phyloP scores from a whole-genome alignment of 2,888 invertebrate species.

The Tenthredo scrophulariae region DNA sequence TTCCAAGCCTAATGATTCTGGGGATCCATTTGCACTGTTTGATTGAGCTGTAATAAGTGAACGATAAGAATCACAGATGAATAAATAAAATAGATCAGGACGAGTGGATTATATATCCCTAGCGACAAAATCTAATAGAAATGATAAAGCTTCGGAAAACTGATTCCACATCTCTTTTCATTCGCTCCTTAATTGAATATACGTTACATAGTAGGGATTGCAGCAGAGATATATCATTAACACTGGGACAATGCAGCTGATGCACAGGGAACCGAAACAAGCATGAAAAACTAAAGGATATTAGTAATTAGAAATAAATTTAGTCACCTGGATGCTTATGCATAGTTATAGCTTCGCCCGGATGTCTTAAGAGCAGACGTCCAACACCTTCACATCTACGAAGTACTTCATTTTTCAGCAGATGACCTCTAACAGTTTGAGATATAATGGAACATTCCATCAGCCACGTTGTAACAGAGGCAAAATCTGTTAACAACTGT shows the following conservation, averaged over 20 bases:
- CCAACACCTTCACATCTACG: constrained; percentile 93
- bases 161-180: background rate
- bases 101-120: background rate
- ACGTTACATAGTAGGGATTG: background rate
- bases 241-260: background rate
- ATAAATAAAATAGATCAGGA: too few species aligned
- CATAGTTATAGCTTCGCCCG: constrained; percentile 92
- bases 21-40: constrained; percentile 71
- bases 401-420: constrained; percentile 80
- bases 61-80: background rate
- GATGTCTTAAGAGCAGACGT: constrained; percentile 87
- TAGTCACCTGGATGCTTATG: constrained; percentile 66
- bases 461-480: constrained; percentile 89
- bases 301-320: background rate
- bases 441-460: constrained; percentile 82
- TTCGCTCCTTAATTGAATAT: background rate
- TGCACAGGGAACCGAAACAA: background rate
- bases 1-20: constrained; percentile 78
- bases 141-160: background rate
- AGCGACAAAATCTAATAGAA: too few species aligned
- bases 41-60: constrained; percentile 64
- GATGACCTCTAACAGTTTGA: constrained; percentile 77
- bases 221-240: background rate
- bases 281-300: background rate
- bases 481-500: constrained; percentile 90